phyloP scores from a whole-genome alignment of 2,888 invertebrate genomes.

The Limnephilus auricula region DNA sequence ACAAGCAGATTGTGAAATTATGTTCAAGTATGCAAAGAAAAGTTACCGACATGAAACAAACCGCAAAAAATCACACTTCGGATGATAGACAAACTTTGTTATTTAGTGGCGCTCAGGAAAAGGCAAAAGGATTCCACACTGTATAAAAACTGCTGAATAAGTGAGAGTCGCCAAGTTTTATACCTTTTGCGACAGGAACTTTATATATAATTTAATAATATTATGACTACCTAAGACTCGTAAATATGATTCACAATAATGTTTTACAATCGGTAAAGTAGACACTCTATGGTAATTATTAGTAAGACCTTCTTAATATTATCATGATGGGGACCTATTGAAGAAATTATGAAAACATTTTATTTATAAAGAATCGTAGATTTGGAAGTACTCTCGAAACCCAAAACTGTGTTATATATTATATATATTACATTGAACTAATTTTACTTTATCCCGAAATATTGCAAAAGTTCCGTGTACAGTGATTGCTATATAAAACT shows the following conservation, averaged over 20 bases:
- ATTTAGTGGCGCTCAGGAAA: background rate
- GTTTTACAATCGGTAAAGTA: background rate
- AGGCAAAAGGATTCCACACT: background rate
- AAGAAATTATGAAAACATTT: background rate
- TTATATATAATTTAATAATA: background rate
- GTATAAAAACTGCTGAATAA: background rate
- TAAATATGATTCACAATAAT: background rate
- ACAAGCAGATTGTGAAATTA: no score
- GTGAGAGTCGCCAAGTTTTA: background rate
- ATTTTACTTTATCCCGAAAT: background rate
- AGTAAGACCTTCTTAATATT: no score
- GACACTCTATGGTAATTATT: background rate
- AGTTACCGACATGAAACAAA: no score
- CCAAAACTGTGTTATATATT: background rate
- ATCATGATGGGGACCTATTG: no score
- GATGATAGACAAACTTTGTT: background rate
- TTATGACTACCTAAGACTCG: background rate
- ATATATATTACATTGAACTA: background rate
- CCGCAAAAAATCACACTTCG: no score
- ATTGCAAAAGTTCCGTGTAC: background rate
- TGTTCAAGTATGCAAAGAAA: no score
- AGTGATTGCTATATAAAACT: background rate
- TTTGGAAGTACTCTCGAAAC: background rate
- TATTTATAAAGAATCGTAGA: background rate
- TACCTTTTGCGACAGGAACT: background rate